A percentile compares a stretch with the other conserved stretches of the same genome.
Conservation (phyloP, 2,888 invertebrate genomes). For the Aleiodes alternator region DNA sequence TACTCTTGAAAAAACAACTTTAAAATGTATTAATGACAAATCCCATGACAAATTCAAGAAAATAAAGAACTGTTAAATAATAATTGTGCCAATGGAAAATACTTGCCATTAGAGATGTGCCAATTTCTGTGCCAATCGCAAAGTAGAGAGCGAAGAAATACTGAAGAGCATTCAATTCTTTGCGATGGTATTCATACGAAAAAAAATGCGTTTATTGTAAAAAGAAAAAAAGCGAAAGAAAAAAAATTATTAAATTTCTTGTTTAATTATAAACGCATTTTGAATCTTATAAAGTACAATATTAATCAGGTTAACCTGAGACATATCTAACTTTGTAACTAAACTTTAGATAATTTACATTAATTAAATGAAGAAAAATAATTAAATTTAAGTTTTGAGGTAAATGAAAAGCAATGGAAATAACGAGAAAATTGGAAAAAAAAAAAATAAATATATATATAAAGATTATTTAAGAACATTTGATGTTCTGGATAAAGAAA, state of each 20-base stretch:
- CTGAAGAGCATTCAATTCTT: conserved; percentile 37
- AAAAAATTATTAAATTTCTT: conserved; percentile 35
- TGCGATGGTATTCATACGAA: conserved; percentile 31
- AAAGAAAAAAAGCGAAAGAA: conserved; percentile 51
- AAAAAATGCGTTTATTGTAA: conserved; percentile 54
- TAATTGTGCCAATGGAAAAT: conserved; percentile 71
- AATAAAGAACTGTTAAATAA: conserved; percentile 47
- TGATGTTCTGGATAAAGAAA: conserved; percentile 62
- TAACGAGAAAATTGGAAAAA: conserved; percentile 40
- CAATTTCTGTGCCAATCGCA: conserved; percentile 59
- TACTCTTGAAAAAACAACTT: conserved; percentile 9
- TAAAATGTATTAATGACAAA: conserved; percentile 29
- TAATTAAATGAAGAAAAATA: conserved; percentile 41
- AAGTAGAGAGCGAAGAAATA: conserved; percentile 15
- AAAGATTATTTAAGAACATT: conserved; percentile 64
- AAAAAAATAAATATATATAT: conserved; percentile 46
- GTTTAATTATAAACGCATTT: conserved; percentile 46
- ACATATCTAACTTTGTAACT: conserved; percentile 75
- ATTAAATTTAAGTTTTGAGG: conserved; percentile 24
- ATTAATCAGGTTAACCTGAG: conserved; percentile 71
- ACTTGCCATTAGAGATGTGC: conserved; percentile 74
- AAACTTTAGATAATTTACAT: conserved; percentile 59
- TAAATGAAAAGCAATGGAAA: conserved; percentile 34
- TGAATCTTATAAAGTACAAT: conserved; percentile 73
- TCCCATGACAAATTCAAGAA: conserved; percentile 29